Evolutionary conservation across 2,797 vertebrate species (phyloP).

Genomic region (Chloroceryle inda): DNA sequence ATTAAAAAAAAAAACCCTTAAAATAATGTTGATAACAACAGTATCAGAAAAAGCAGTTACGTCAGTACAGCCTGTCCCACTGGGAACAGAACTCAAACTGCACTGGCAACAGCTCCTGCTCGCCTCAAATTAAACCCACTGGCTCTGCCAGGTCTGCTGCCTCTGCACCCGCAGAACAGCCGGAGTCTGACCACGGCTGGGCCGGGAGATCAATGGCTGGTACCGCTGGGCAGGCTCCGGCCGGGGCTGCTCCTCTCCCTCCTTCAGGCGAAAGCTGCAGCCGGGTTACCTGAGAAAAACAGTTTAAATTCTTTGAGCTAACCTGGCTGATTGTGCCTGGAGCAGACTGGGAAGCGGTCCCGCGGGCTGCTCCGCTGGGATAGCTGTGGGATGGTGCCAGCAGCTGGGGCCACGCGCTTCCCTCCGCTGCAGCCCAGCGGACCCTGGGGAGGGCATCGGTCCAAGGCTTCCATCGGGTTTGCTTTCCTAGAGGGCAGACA

Average conservation of each 20-base stretch:
- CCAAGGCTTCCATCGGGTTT: accelerated
- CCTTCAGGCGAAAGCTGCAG: background rate
- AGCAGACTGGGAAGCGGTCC: background rate
- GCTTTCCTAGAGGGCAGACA: background rate
- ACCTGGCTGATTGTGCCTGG: background rate
- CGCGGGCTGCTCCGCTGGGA: accelerated
- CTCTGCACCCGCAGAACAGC: background rate
- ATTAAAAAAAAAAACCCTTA: background rate
- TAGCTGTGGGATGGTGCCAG: background rate
- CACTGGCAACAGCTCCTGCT: background rate
- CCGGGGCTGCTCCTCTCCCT: no score
- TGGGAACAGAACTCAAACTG: background rate
- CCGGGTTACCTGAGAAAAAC: background rate
- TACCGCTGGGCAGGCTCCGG: no score
- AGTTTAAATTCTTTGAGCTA: background rate
- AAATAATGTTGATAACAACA: background rate
- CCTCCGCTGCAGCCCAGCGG: background rate
- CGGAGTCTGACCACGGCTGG: accelerated
- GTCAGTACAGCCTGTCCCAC: accelerated
- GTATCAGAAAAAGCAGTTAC: background rate
- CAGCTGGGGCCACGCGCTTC: accelerated
- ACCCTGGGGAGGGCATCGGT: background rate
- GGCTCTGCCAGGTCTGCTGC: background rate
- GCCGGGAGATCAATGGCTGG: accelerated
- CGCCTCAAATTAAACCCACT: accelerated